Conservation (phyloP, 2,113 vertebrate species). For the Ageneiosus marmoratus region DNA sequence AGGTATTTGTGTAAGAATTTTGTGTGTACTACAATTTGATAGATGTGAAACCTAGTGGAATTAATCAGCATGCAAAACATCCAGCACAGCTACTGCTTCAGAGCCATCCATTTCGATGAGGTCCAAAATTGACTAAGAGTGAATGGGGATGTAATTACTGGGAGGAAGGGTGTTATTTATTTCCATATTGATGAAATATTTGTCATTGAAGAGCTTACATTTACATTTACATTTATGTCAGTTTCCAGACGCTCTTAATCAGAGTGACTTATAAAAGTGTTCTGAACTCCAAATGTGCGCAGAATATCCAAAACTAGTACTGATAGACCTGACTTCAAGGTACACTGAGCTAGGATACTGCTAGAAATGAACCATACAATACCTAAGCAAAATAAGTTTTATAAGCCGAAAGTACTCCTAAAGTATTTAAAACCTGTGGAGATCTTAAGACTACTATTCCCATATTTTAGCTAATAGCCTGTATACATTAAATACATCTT, state of each 20-base stretch:
- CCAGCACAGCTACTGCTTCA: background rate
- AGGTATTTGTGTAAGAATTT: background rate
- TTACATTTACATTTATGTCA: too few relatives aligned
- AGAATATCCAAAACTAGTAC: too few relatives aligned
- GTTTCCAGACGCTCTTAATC: too few relatives aligned
- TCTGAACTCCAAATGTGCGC: too few relatives aligned
- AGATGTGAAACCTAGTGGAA: background rate
- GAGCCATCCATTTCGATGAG: background rate
- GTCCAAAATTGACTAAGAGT: background rate
- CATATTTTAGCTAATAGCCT: background rate
- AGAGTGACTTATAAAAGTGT: too few relatives aligned
- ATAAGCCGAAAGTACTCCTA: too few relatives aligned
- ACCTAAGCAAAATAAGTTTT: too few relatives aligned
- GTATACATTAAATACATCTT: background rate
- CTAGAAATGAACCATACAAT: too few relatives aligned
- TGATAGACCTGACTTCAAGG: too few relatives aligned
- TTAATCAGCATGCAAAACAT: background rate
- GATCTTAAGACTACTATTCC: background rate
- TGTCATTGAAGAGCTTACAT: background rate
- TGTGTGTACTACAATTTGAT: background rate
- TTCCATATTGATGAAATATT: conserved; percentile 12
- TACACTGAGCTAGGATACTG: too few relatives aligned
- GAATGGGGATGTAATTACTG: background rate
- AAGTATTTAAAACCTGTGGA: background rate
- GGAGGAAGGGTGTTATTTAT: background rate